These are phyloP conservation scores for Bubo bubo DNA, from an alignment of 2,113 vertebrate genomes.

Conservation along the genomic window DNA sequence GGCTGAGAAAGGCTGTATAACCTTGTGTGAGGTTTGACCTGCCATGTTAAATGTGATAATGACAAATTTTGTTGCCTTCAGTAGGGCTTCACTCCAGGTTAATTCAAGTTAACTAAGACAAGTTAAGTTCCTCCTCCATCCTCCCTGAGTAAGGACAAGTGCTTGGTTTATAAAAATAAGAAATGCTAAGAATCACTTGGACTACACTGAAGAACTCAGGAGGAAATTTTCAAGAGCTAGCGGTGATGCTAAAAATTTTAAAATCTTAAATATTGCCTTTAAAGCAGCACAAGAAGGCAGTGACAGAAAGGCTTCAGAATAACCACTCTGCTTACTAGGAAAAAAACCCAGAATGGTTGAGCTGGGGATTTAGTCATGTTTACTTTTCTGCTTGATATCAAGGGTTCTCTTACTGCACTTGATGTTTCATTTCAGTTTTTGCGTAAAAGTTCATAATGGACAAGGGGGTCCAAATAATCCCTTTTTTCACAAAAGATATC, in stretches of 20 bases:
- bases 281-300: background rate
- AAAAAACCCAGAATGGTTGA: background rate
- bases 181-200: background rate
- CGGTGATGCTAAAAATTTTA: rapidly evolving
- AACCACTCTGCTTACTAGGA: background rate
- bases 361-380: background rate
- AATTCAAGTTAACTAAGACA: background rate
- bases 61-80: background rate
- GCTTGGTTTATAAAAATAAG: background rate
- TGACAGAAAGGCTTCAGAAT: background rate
- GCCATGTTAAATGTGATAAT: background rate
- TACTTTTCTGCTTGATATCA: background rate
- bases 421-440: background rate
- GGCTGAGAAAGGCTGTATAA: background rate
- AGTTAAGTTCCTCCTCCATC: background rate
- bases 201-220: background rate
- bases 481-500: background rate
- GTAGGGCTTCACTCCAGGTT: background rate
- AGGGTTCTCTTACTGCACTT: background rate
- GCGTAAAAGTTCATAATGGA: background rate
- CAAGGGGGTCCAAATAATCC: background rate
- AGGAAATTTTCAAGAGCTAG: background rate
- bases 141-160: background rate
- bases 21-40: background rate
- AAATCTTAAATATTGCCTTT: background rate